Evolutionary conservation across 2,113 vertebrate species (phyloP), one percentile per base, ranked within the genome.

Genomic region (Lasiurus cinereus): DNA sequence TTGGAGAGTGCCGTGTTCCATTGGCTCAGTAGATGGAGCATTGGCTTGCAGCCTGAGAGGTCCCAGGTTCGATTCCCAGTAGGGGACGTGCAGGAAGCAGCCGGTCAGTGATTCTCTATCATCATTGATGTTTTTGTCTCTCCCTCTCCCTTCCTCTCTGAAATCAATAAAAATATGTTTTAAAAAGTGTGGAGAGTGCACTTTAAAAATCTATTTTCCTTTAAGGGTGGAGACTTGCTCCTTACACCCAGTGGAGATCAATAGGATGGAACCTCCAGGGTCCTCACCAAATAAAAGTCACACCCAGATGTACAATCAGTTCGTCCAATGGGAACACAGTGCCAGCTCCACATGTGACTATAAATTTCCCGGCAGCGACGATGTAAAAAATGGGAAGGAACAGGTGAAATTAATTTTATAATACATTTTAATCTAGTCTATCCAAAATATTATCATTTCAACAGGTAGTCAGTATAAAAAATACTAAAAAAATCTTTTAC

Each of bases 361-460:
- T 22, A 12, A 7, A 9, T 19, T 78, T 83, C 48, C 69, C 22
- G 54, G 10, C 4, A 27, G 29, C 70, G 43, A 54, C 33, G 18
- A 66, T 90, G 64, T 5, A 39, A 64, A 94, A 31, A 83, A n/a
- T n/a, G 66, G 70, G 74, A 84, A 85, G 19, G 70, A 48, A 79
- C 48, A 50, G 39, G 39, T 39, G 6, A 48, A 87, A 54, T 79
- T 78, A 52, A 69, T 79, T 67, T 59, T 73, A 66, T 66, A n/a
- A 12, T 70, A 7, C 39, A 66, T 76, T 80, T 76, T 74, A 80
- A 67, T 21, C 21, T 10, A n/a, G 5, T 85, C 39, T 39, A 39
- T 72, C 31, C 24, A n/a, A 83, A 36, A n/a, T 48, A 64, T 46
- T 78, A 39, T 39, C 39, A 56, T 85, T 88, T 86, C 69, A 70